Conservation (phyloP, 2,113 vertebrate species). For the Scomber japonicus region DNA sequence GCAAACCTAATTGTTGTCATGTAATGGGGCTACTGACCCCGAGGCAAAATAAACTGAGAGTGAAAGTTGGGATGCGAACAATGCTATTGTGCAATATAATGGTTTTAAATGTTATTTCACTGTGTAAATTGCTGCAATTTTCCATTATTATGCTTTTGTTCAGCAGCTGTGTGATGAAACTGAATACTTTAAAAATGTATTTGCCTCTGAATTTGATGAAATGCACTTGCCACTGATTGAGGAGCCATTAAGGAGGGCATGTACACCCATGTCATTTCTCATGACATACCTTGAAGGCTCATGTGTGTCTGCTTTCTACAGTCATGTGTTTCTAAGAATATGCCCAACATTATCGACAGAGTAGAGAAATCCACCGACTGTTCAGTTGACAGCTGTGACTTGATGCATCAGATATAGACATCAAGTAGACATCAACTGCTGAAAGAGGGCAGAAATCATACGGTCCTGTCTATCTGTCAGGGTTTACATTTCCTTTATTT, state of each 20-base stretch:
- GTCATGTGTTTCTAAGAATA: not conserved
- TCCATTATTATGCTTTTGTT: not conserved
- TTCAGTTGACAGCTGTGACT: constrained; percentile 24
- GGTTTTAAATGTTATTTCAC: not conserved
- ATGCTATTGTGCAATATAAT: not conserved
- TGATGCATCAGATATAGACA: constrained; percentile 9
- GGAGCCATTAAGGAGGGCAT: not conserved
- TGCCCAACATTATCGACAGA: not conserved
- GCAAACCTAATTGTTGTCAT: constrained; percentile 55
- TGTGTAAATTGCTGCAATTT: not conserved
- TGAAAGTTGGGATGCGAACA: constrained; percentile 1
- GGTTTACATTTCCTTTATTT: constrained; percentile 29
- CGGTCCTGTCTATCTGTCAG: constrained; percentile 9
- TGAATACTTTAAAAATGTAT: not conserved
- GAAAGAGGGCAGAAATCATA: not conserved
- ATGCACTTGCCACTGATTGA: not conserved
- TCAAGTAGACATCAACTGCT: not conserved
- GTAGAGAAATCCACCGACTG: not conserved
- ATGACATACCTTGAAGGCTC: not conserved
- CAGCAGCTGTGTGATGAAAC: not conserved
- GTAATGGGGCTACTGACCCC: constrained; percentile 40
- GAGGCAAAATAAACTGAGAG: constrained; percentile 20
- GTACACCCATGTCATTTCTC: not conserved
- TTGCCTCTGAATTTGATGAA: not conserved
- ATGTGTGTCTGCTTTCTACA: not conserved